A percentile compares a stretch with the other conserved stretches of the same genome.
phyloP scores from a whole-genome alignment of 2,797 vertebrate species.

The Propithecus deckenii region DNA sequence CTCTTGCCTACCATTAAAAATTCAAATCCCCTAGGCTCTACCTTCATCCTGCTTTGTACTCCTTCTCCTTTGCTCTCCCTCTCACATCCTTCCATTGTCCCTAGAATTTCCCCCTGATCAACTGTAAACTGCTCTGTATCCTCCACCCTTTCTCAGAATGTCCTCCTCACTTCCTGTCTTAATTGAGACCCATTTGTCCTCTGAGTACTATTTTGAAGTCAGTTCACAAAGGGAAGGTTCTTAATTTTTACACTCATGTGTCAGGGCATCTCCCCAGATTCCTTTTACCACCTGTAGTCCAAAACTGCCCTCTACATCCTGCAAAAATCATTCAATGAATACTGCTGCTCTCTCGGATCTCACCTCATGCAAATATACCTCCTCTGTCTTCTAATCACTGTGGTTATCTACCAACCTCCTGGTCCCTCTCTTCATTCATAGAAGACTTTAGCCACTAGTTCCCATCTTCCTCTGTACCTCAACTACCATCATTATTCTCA shows the following conservation, averaged over 20 bases:
- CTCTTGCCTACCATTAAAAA: neutral
- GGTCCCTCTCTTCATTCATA: neutral
- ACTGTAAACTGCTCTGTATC: neutral
- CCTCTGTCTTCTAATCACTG: neutral
- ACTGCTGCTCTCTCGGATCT: neutral
- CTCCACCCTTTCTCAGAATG: neutral
- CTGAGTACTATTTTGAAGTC: neutral
- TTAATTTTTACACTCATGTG: neutral
- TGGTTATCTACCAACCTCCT: neutral
- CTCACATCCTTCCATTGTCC: neutral
- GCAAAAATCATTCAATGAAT: neutral
- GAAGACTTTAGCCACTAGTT: neutral
- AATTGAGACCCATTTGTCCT: neutral
- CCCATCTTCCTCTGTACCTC: neutral
- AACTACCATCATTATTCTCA: neutral
- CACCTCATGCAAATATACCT: neutral
- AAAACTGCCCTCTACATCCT: neutral
- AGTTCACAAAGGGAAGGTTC: neutral
- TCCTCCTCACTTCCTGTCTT: neutral
- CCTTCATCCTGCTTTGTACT: neutral
- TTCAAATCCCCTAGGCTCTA: accelerated
- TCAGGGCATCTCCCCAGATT: neutral
- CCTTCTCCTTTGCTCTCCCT: neutral
- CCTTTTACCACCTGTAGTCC: neutral
- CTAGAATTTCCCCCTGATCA: neutral